Evolutionary conservation across 1,140 invertebrate species (phyloP), one percentile per base, ranked within the genome.

Genomic region (Aethina tumida): DNA sequence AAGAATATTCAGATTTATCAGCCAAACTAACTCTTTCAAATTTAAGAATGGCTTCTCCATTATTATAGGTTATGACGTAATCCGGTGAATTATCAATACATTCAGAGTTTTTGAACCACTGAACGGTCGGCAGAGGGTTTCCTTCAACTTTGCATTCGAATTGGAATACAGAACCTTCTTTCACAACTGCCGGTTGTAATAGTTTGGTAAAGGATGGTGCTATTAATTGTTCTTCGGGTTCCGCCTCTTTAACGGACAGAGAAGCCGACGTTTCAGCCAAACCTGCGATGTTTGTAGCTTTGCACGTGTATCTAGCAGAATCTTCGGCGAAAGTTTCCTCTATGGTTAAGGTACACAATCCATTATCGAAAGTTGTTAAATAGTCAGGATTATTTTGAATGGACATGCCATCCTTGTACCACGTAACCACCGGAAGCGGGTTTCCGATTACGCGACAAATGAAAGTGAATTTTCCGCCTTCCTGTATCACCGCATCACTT

Each of bases 401-500:
- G 22, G 67, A 60, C 41, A 70, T 64, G 4, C 68, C 70, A 49
- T 75, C 70, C 53, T 71, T 74, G 29, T 63, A 76, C 91, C 91
- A 96, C 43, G 70, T 75, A 4, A 92, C 75, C 47, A 74, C 78
- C n/a, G 92, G 91, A 56, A 73, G 65, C 3, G 91, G 89, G 50
- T 77, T 65, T n/a, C 87, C 92, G 39, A 1, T 54, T 28, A 63
- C 60, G 21, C 50, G 51, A 35, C 60, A 63, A n/a, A 71, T 47
- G 33, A 62, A 62, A 19, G 47, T 52, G 45, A 60, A 59, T 39
- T 49, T 58, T 1, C 50, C 55, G 15, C 56, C 85, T 61, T 89
- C 86, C 22, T 79, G 71, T 15, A 87, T 75, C 2, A 77, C 73
- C 1, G 77, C 71, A 50, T 85, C 79, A 35, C 72, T 70, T 0